Percentiles rank a stretch among this genome's conserved stretches.
These are phyloP conservation scores for Shargacucullia verbasci DNA, from an alignment of 2,888 invertebrate genomes.

Conservation along the genomic window DNA sequence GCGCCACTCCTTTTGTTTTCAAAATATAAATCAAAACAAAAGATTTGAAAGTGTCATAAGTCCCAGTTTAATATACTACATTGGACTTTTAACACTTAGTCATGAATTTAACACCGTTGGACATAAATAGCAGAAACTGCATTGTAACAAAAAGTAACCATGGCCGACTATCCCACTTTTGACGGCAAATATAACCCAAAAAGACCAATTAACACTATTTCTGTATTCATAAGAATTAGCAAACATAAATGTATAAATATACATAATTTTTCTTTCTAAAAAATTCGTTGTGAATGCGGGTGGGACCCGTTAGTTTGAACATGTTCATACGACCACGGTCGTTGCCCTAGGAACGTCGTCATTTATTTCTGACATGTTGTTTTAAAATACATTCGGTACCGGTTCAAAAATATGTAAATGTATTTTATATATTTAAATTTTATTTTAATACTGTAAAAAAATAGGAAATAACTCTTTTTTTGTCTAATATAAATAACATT, in stretches of 20 bases:
- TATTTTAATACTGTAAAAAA: too few relatives aligned
- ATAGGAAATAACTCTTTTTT: too few relatives aligned
- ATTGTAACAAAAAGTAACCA: not conserved
- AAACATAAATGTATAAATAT: not conserved
- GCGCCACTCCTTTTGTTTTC: too few relatives aligned
- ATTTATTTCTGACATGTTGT: conserved; percentile 20
- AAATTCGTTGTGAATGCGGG: conserved; percentile 6
- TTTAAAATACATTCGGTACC: conserved; percentile 7
- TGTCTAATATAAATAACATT: too few relatives aligned
- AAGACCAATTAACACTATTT: conserved; percentile 11
- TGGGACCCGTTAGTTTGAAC: conserved; percentile 23
- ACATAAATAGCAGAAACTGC: too few relatives aligned
- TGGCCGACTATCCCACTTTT: too few relatives aligned
- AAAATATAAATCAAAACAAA: too few relatives aligned
- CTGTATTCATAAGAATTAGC: not conserved
- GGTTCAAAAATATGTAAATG: conserved; percentile 32
- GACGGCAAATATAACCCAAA: conserved; percentile 4
- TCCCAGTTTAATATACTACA: not conserved
- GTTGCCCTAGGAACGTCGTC: conserved; percentile 10
- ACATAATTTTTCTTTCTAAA: conserved; percentile 2
- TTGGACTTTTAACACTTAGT: conserved; percentile 4
- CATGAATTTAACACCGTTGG: conserved; percentile 4
- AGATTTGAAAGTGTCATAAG: too few relatives aligned
- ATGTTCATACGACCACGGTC: conserved; percentile 19
- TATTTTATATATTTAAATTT: not conserved